Evolutionary conservation across 1,140 invertebrate genomes (phyloP), one percentile per base, ranked within the genome.

Genomic region (Trichonephila inaurata): DNA sequence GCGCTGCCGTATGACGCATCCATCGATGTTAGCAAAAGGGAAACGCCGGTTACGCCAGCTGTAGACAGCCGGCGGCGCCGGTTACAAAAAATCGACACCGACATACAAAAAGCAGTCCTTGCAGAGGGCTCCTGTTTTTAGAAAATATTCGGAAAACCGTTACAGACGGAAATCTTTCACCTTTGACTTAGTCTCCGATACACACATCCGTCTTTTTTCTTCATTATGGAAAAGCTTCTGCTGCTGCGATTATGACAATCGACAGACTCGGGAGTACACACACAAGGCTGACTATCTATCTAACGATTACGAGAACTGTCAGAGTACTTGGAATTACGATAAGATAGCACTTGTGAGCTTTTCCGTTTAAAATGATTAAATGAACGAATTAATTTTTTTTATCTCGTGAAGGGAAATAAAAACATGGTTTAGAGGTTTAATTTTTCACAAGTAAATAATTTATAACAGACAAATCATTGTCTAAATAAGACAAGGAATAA

Each of bases 81-180:
- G 60, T 33, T 64, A 87, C 18, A 86, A 86, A 85, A 87, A 87
- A 87, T 87, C 85, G 85, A 64, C 85, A 87, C 28, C 60, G 60
- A 40, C 85, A 28, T 87, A 61, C 72, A 77, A 77, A 77, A 77
- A 33, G 72, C 72, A 77, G 72, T 19, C 28, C 85, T 24, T 40
- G n/a, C 24, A 21, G 33, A n/a, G 72, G 6, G 28, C 61, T 87
- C 85, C 85, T 64, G 85, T 87, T 87, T 83, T 77, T 87, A 87
- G 85, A 61, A 87, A 87, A 87, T 51, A 51, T 64, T 33, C 61
- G 85, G 60, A 61, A 87, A 87, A 87, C 58, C 85, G 85, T 61
- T 51, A 58, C 3, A 85, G 60, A 64, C 85, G 61, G 16, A 87
- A 61, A 87, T 61, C 18, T 61, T 61, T 61, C 51, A 87, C 85